Conservation (phyloP, 2,113 vertebrate species). For the Elanus axillaris region DNA sequence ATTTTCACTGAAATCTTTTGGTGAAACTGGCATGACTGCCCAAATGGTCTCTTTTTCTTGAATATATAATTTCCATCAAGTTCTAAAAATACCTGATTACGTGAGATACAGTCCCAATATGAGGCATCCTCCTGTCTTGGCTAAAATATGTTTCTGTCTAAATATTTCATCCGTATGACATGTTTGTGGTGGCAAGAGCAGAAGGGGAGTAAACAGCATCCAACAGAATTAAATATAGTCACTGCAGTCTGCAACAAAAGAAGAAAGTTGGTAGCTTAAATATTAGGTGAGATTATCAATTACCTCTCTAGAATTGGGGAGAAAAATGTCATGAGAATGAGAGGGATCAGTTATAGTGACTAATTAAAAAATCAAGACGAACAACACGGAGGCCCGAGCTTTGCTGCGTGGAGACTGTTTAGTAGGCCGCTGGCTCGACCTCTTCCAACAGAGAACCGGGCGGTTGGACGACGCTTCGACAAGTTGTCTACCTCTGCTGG, state of each 20-base stretch:
- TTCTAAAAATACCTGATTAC: neutral
- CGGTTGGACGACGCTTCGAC: neutral
- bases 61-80: neutral
- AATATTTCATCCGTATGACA: neutral
- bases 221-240: neutral
- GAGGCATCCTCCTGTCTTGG: neutral
- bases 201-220: neutral
- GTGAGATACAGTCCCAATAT: neutral
- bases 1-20: neutral
- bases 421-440: neutral
- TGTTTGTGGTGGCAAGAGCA: neutral
- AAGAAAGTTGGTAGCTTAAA: neutral
- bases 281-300: neutral
- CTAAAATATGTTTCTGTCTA: neutral
- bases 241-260: neutral
- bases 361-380: neutral
- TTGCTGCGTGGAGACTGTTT: neutral
- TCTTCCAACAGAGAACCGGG: neutral
- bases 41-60: neutral
- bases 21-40: neutral
- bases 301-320: neutral
- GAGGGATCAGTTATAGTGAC: neutral
- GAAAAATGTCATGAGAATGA: neutral
- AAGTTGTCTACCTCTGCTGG: fast-evolving
- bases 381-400: neutral